Evolutionary conservation across 30 jellyfish, hydroid and myxozoan genomes (phyloP).

Genomic region (Euphysa ruthae): DNA sequence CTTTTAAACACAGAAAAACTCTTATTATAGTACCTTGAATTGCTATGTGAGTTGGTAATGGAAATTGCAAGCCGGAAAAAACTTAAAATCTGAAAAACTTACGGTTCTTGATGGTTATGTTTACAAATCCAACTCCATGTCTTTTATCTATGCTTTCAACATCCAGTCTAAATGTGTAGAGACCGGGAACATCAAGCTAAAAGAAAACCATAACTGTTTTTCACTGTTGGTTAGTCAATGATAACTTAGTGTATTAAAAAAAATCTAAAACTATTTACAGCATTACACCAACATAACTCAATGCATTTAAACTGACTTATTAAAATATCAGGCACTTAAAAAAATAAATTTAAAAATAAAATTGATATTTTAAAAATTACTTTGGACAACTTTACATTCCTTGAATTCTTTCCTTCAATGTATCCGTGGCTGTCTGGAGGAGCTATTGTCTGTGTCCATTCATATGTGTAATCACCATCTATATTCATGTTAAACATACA

Average conservation of each 20-base stretch:
- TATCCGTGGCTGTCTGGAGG: constrained; percentile 85
- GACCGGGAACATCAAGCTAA: constrained; percentile 76
- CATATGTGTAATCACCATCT: constrained; percentile 65
- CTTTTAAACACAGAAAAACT: too few relatives aligned
- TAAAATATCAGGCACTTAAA: neutral
- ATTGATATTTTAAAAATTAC: constrained; percentile 15
- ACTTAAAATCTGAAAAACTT: neutral
- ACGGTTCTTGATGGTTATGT: constrained; percentile 81
- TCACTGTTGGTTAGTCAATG: too few relatives aligned
- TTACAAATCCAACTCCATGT: constrained; percentile 79
- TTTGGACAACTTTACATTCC: constrained; percentile 52
- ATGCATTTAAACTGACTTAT: neutral
- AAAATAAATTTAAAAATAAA: neutral
- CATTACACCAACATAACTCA: neutral
- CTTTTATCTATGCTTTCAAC: constrained; percentile 37
- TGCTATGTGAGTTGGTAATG: too few relatives aligned
- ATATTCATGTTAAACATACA: too few relatives aligned
- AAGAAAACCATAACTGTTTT: too few relatives aligned
- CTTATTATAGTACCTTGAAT: too few relatives aligned
- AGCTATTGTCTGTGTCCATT: constrained; percentile 80
- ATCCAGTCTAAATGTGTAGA: constrained; percentile 71
- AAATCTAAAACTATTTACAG: neutral
- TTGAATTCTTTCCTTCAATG: constrained; percentile 84
- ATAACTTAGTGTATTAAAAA: too few relatives aligned
- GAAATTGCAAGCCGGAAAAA: too few relatives aligned